These are phyloP conservation scores for Sebastes matsubarae DNA, from an alignment of 2,797 vertebrate genomes.

Conservation along the genomic window DNA sequence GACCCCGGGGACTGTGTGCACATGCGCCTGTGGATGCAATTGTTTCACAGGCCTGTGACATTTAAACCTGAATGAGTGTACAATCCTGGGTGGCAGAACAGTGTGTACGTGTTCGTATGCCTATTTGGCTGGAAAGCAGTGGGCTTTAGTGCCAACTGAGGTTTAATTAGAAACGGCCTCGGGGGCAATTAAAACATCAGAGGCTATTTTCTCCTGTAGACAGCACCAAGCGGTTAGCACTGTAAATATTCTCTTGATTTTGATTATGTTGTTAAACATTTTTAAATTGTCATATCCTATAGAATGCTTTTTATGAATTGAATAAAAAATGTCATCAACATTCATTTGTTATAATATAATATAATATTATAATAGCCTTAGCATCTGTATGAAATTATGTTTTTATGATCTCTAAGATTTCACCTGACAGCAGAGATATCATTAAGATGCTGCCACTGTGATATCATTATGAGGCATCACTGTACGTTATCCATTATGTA, in stretches of 20 bases:
- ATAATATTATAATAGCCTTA: background rate
- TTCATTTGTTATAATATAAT: background rate
- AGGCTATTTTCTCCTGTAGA: constrained; percentile 19
- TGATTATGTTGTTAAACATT: background rate
- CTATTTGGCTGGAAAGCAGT: constrained; percentile 41
- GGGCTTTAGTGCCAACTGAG: constrained; percentile 46
- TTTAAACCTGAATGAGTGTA: constrained; percentile 73
- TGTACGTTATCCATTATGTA: constrained; percentile 16
- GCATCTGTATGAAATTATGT: background rate
- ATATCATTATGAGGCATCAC: constrained; percentile 16
- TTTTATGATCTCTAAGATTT: background rate
- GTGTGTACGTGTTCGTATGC: constrained; percentile 26
- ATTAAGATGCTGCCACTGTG: constrained; percentile 9
- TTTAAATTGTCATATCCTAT: background rate
- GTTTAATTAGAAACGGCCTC: constrained; percentile 68
- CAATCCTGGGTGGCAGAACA: constrained; percentile 55
- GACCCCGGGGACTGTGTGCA: constrained; percentile 71
- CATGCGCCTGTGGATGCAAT: constrained; percentile 65
- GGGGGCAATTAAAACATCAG: constrained; percentile 66
- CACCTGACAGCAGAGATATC: constrained; percentile 24
- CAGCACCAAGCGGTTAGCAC: background rate
- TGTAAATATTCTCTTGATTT: constrained; percentile 32
- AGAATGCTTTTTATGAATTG: background rate
- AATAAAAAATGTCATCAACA: background rate
- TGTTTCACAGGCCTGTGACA: constrained; percentile 80